Percentiles rank a stretch among this genome's conserved stretches.
Conservation (phyloP, 2,888 invertebrate species). For the Elgonia sp. region DNA sequence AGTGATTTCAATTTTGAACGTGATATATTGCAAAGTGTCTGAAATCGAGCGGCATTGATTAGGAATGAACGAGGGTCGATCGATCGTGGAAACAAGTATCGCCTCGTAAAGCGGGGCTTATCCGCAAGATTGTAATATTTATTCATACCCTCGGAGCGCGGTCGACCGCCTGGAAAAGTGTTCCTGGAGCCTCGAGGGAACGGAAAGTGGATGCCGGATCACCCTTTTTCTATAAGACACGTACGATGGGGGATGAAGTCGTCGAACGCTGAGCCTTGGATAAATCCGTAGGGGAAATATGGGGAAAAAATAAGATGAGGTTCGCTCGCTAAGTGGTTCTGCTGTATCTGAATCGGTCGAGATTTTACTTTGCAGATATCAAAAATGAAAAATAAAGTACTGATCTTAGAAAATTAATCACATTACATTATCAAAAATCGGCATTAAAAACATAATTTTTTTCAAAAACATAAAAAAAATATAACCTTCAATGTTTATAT, state of each 20-base stretch:
- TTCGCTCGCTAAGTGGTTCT: constrained; percentile 83
- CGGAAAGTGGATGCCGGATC: constrained; percentile 84
- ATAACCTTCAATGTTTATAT: too few species aligned
- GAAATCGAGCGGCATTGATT: constrained; percentile 63
- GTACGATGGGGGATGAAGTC: constrained; percentile 75
- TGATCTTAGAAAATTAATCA: too few species aligned
- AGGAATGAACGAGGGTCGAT: constrained; percentile 76
- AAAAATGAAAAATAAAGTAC: constrained; percentile 1
- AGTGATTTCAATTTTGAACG: constrained; percentile 48
- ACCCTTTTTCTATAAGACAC: constrained; percentile 83
- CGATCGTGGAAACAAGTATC: constrained; percentile 85
- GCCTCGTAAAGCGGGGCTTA: constrained; percentile 85
- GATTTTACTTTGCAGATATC: constrained; percentile 52
- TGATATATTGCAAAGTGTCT: constrained; percentile 23
- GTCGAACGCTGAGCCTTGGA: constrained; percentile 73
- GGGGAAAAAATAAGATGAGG: constrained; percentile 79
- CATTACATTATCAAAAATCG: too few species aligned
- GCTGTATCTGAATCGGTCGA: constrained; percentile 78
- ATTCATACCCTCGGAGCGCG: constrained; percentile 83
- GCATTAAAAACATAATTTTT: too few species aligned
- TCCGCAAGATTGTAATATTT: constrained; percentile 86
- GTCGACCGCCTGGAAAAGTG: constrained; percentile 85
- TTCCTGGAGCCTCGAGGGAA: constrained; percentile 81
- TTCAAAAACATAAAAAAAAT: too few species aligned
- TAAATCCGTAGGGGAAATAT: constrained; percentile 75